phyloP scores from a whole-genome alignment of 1,140 invertebrate species.

The Aplysia californica region DNA sequence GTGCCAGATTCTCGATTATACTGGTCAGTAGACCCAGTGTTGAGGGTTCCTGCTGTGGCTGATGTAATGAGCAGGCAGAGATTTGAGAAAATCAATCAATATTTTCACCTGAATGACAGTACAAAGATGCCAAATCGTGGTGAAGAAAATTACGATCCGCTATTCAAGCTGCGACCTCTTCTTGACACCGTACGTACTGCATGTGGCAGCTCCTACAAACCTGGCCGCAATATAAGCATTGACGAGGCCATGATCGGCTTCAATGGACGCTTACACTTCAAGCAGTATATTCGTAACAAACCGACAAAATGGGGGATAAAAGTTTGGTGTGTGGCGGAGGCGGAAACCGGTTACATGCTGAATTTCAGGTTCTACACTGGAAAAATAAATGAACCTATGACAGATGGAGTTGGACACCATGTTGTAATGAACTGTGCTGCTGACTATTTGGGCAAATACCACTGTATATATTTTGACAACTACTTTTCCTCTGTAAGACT shows the following conservation, averaged over 20 bases:
- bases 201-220: constrained; percentile 25
- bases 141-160: constrained; percentile 32
- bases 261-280: constrained; percentile 64
- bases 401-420: neutral
- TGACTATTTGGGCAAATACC: neutral
- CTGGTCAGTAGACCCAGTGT: constrained; percentile 29
- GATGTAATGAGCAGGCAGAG: constrained; percentile 25
- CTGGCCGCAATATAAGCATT: constrained; percentile 29
- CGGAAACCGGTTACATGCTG: constrained; percentile 23
- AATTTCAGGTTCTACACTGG: constrained; percentile 16
- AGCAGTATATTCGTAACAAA: constrained; percentile 66
- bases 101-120: constrained; percentile 36
- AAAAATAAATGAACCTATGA: neutral
- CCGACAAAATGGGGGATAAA: constrained; percentile 68
- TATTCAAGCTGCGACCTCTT: constrained; percentile 38
- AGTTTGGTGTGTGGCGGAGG: constrained; percentile 49
- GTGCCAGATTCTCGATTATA: constrained; percentile 11
- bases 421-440: neutral
- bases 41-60: constrained; percentile 28
- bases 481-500: constrained; percentile 23
- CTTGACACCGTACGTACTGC: constrained; percentile 25
- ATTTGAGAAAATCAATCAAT: constrained; percentile 39
- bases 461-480: constrained; percentile 23
- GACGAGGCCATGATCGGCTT: constrained; percentile 69
- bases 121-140: neutral